Evolutionary conservation across 2,888 invertebrate genomes (phyloP), one percentile per base, ranked within the genome.

Genomic region (Brachypterus glaber): DNA sequence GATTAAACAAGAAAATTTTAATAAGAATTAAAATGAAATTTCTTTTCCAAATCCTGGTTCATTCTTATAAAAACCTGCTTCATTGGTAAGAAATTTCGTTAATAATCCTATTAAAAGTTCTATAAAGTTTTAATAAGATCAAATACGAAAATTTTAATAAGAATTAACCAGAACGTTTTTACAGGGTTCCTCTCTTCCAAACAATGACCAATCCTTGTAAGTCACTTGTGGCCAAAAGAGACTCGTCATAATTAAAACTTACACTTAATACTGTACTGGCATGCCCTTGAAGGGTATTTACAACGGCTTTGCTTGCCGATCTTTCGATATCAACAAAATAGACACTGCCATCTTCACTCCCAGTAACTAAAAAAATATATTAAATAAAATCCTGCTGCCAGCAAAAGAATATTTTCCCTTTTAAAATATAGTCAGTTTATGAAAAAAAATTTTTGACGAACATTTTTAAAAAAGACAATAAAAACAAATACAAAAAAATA

Each of bases 231-330:
- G 89, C 89, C 44, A 90, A 68, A 48, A 88, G 70, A 56, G 84
- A 83, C 69, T 90, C 89, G 63, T 89, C 86, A 66, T 86, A 86
- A 66, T 88, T 89, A 65, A 90, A 89, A 50, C 82, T 80, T 17
- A 89, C 81, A 35, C 87, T 84, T 13, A 88, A 67, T 35, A 88
- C 85, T 0, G 88, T 79, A n/a, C 79, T 76, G 2, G 86, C 81
- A 64, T 90, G 90, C 4, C 88, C 76, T 63, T 76, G 76, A 18
- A 76, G 54, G 40, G 74, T 75, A 48, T 76, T 76, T 17, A 76
- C 68, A 17, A 73, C 71, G 2, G 74, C 72, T 27, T 71, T 71
- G 9, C 66, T 67, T 0, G 66, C 67, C 35, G 64, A 70, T 3
- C 70, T 71, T 59, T 82, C 81, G 39, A 85, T 76, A 60, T 86